A percentile compares a stretch with the other conserved stretches of the same genome.
Evolutionary conservation across 2,113 vertebrate species (phyloP).

Genomic region (Felis chaus): DNA sequence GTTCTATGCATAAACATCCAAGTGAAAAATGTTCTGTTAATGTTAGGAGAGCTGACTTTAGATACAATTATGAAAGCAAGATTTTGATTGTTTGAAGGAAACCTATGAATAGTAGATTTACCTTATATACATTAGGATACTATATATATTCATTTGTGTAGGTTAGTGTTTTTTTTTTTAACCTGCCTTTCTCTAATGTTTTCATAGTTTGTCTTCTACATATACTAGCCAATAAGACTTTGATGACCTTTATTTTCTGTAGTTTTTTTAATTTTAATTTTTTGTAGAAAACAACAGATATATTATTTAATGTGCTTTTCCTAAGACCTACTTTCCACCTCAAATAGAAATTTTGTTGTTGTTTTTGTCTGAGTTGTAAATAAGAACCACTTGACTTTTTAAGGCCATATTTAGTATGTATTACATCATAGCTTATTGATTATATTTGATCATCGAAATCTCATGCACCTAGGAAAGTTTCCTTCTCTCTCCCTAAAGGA

Average conservation of each 20-base stretch:
- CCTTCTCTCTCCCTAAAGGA: neutral
- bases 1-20: neutral
- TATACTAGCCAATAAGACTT: neutral
- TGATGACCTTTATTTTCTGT: neutral
- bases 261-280: neutral
- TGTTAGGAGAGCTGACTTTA: neutral
- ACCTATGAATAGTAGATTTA: neutral
- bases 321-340: neutral
- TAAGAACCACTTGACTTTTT: neutral
- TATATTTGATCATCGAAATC: neutral
- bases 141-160: neutral
- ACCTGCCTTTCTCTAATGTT: neutral
- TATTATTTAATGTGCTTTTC: neutral
- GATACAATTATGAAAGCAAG: neutral
- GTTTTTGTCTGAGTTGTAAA: neutral
- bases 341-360: neutral
- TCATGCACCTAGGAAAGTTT: neutral
- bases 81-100: neutral
- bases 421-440: neutral
- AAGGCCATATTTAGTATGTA: neutral
- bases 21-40: neutral
- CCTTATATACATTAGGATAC: neutral
- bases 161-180: slow-evolving; percentile 36
- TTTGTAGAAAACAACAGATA: neutral
- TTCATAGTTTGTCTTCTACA: neutral